Evolutionary conservation across 2,113 vertebrate species (phyloP).

Genomic region (Dipodomys merriami): DNA sequence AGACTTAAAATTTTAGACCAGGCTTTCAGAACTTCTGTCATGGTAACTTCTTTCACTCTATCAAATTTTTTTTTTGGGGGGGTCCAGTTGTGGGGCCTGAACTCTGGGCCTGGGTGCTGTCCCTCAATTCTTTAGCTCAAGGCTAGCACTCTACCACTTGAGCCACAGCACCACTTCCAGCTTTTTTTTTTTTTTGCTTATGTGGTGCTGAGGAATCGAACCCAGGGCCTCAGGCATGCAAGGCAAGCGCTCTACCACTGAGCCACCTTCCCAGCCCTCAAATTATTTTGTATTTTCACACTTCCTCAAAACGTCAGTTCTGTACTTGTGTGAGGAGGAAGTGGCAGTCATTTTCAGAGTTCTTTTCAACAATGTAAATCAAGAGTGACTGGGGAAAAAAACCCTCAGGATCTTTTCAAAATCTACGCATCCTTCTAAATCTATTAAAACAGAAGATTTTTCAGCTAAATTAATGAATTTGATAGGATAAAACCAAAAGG

Average conservation of each 20-base stretch:
- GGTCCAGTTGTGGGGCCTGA: too few species aligned
- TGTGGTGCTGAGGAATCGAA: too few species aligned
- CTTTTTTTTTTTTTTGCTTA: too few species aligned
- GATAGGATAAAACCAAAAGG: background rate
- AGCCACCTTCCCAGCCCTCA: too few species aligned
- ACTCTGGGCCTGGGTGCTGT: too few species aligned
- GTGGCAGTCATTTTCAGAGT: slow-evolving; percentile 22
- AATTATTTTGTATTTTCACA: slow-evolving; percentile 47
- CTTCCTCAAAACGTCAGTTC: slow-evolving; percentile 74
- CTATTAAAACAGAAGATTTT: background rate
- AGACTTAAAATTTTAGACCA: slow-evolving; percentile 17
- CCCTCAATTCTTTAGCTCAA: too few species aligned
- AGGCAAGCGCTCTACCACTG: too few species aligned
- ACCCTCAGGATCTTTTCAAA: background rate
- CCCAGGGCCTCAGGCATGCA: too few species aligned
- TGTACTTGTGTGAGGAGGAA: slow-evolving; percentile 64
- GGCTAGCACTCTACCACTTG: too few species aligned
- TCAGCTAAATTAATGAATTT: slow-evolving; percentile 5
- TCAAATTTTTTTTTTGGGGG: background rate
- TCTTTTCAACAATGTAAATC: slow-evolving; percentile 46
- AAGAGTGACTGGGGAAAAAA: slow-evolving; percentile 57
- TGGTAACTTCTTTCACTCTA: background rate
- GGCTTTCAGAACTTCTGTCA: slow-evolving; percentile 9
- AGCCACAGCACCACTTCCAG: too few species aligned
- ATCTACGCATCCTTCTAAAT: background rate